phyloP scores from a whole-genome alignment of 2,888 invertebrate species.

The Corythucha ciliata region DNA sequence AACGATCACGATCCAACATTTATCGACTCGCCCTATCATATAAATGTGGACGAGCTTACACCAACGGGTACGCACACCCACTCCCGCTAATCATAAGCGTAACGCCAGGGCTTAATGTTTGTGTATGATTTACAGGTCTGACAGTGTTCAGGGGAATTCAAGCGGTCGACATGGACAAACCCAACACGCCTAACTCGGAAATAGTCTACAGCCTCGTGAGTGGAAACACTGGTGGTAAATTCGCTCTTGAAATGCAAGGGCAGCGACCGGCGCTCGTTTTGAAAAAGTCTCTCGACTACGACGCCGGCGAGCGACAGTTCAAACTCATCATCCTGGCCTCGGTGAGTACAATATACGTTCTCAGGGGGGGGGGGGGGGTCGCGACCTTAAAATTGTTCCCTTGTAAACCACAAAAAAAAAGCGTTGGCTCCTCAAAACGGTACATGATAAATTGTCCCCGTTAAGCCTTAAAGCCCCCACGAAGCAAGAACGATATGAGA shows the following conservation, averaged over 20 bases:
- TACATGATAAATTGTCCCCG: too few relatives aligned
- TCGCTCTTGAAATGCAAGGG: slow-evolving; percentile 63
- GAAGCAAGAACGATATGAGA: too few relatives aligned
- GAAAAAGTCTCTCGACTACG: slow-evolving; percentile 65
- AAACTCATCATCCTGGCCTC: slow-evolving; percentile 64
- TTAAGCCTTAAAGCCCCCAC: too few relatives aligned
- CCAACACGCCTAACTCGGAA: slow-evolving; percentile 80
- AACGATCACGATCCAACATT: slow-evolving; percentile 77
- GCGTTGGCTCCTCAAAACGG: too few relatives aligned
- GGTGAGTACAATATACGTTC: slow-evolving; percentile 53
- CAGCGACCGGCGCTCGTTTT: slow-evolving; percentile 68
- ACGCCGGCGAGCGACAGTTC: slow-evolving; percentile 68
- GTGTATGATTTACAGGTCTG: slow-evolving; percentile 49
- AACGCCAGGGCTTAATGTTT: too few relatives aligned
- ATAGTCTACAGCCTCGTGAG: slow-evolving; percentile 67
- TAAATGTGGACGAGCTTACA: slow-evolving; percentile 71
- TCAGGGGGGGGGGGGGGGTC: too few relatives aligned
- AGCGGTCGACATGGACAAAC: slow-evolving; percentile 74
- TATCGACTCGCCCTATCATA: slow-evolving; percentile 64
- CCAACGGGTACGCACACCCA: slow-evolving; percentile 54
- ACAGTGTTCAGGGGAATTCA: slow-evolving; percentile 72
- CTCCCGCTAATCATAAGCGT: too few relatives aligned
- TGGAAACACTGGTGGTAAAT: slow-evolving; percentile 64
- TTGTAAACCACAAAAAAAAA: too few relatives aligned
- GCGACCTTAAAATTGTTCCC: too few relatives aligned